Evolutionary conservation across 2,797 vertebrate species (phyloP).

Genomic region (Momotus momota): DNA sequence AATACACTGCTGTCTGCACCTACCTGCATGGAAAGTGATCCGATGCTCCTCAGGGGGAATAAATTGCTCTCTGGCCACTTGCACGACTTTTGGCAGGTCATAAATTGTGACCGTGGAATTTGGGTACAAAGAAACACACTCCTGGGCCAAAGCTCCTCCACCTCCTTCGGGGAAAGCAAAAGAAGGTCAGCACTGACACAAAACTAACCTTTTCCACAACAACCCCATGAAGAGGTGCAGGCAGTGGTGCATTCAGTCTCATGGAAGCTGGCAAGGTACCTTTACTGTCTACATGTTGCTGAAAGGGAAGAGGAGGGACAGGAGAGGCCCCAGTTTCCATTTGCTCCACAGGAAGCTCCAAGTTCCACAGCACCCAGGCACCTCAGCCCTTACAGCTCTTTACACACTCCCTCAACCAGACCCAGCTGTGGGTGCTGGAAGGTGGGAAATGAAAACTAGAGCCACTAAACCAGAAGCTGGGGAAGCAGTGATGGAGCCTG

Average conservation of each 20-base stretch:
- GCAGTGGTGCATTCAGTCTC: background rate
- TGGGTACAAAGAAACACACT: constrained; percentile 84
- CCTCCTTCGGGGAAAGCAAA: constrained; percentile 79
- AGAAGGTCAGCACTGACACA: background rate
- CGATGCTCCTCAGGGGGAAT: constrained; percentile 58
- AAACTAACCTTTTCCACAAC: background rate
- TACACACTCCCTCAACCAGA: fast-evolving
- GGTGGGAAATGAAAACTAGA: background rate
- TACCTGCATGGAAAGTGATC: constrained; percentile 86
- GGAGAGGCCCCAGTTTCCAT: background rate
- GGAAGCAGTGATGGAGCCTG: fast-evolving
- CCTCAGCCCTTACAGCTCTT: background rate
- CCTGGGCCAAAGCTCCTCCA: constrained; percentile 87
- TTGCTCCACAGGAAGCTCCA: background rate
- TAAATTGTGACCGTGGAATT: constrained; percentile 84
- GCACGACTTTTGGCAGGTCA: constrained; percentile 88
- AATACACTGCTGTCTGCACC: background rate
- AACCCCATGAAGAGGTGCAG: fast-evolving
- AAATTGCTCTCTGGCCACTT: constrained; percentile 79
- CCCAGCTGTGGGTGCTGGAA: background rate
- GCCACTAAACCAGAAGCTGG: background rate
- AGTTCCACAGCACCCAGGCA: fast-evolving
- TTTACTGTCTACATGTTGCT: fast-evolving
- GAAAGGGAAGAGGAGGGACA: background rate
- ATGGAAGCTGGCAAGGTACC: background rate